phyloP scores from a whole-genome alignment of 2,888 invertebrate species.

The Hetaerina titia region DNA sequence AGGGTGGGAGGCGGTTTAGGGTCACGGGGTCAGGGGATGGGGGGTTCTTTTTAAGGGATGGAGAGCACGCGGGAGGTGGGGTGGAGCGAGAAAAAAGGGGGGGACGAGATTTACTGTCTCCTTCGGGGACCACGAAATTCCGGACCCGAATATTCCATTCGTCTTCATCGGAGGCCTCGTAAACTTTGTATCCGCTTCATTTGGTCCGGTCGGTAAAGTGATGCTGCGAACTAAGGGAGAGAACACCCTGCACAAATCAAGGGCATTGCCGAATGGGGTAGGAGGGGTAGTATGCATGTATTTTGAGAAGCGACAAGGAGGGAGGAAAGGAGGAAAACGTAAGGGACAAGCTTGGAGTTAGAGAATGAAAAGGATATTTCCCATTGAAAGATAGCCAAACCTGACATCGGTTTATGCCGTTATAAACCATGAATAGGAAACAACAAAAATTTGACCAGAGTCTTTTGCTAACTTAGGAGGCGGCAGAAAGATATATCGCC shows the following conservation, averaged over 20 bases:
- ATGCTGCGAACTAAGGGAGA: neutral
- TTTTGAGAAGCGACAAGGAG: too few species aligned
- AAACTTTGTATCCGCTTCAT: neutral
- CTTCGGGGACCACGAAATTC: neutral
- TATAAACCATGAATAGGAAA: too few species aligned
- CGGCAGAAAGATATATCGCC: too few species aligned
- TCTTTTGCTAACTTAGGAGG: too few species aligned
- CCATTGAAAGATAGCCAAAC: too few species aligned
- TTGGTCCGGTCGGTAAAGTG: neutral
- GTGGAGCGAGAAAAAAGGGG: neutral
- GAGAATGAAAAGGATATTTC: too few species aligned
- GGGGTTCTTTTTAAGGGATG: neutral
- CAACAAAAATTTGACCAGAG: too few species aligned
- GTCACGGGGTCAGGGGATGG: neutral
- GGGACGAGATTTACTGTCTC: neutral
- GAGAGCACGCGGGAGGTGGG: neutral
- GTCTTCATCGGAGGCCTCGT: neutral
- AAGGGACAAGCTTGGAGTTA: too few species aligned
- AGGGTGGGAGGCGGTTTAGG: neutral
- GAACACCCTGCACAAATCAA: neutral
- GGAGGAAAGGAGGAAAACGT: too few species aligned
- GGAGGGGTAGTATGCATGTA: neutral
- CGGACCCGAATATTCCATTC: constrained; percentile 1
- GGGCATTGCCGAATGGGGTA: neutral
- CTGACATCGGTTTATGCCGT: too few species aligned